These are phyloP conservation scores for Hesperia comma DNA, from an alignment of 2,888 invertebrate species.

Conservation along the genomic window DNA sequence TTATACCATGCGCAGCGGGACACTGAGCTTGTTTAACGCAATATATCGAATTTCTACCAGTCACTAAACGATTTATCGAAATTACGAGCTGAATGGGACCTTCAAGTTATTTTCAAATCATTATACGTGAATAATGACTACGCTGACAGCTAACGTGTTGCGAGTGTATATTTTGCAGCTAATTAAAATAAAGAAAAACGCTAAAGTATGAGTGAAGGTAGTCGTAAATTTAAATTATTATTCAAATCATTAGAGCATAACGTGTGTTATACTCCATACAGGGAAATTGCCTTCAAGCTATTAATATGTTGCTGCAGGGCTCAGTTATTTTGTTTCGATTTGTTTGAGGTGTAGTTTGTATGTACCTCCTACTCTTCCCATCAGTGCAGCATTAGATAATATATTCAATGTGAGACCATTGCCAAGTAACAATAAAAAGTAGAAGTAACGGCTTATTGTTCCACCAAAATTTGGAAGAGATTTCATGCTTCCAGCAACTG, in stretches of 20 bases:
- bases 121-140: conserved; percentile 35
- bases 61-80: conserved; percentile 60
- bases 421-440: too few species aligned
- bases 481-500: too few species aligned
- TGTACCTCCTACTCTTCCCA: too few species aligned
- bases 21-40: conserved; percentile 58
- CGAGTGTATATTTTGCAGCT: conserved; percentile 32
- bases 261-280: background rate
- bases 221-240: conserved; percentile 12
- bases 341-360: too few species aligned
- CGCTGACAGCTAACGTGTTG: conserved; percentile 34
- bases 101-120: conserved; percentile 38
- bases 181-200: conserved; percentile 34
- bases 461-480: too few species aligned
- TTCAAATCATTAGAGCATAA: background rate
- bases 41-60: conserved; percentile 67
- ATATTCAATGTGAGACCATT: too few species aligned
- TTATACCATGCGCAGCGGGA: conserved; percentile 70
- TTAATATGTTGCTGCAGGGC: too few species aligned
- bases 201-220: conserved; percentile 21
- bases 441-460: too few species aligned
- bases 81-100: conserved; percentile 47
- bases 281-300: background rate
- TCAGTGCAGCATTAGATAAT: too few species aligned
- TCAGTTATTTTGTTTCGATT: too few species aligned